A percentile compares a stretch with the other conserved stretches of the same genome.
Conservation (phyloP, 2,888 invertebrate species). For the Chalcis sispes region DNA sequence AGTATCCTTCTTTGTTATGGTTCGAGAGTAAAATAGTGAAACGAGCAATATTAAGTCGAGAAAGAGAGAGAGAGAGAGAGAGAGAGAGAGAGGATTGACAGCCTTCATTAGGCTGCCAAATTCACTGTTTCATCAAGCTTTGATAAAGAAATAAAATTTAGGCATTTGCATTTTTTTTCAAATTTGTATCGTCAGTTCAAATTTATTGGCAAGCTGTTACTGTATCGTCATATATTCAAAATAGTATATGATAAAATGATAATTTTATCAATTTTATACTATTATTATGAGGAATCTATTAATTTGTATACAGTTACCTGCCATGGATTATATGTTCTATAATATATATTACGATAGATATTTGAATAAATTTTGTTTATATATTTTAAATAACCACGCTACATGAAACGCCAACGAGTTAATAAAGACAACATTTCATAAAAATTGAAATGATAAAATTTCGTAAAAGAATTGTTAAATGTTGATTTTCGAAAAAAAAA, state of each 20-base stretch:
- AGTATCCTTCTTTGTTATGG: slow-evolving; percentile 43
- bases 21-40: slow-evolving; percentile 48
- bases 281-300: slow-evolving; percentile 33
- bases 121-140: slow-evolving; percentile 53
- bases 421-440: too few species aligned
- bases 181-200: background rate
- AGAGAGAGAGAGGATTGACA: background rate
- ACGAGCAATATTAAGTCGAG: slow-evolving; percentile 47
- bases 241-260: slow-evolving; percentile 49
- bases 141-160: slow-evolving; percentile 52
- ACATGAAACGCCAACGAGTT: too few species aligned
- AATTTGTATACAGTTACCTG: too few species aligned
- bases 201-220: slow-evolving; percentile 49
- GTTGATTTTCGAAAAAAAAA: too few species aligned
- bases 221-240: slow-evolving; percentile 43
- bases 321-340: too few species aligned
- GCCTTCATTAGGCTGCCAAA: slow-evolving; percentile 52
- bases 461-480: too few species aligned
- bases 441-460: too few species aligned
- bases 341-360: too few species aligned
- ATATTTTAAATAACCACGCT: too few species aligned
- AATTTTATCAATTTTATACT: slow-evolving; percentile 33
- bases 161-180: slow-evolving; percentile 51
- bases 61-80: background rate
- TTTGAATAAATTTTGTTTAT: too few species aligned